Evolutionary conservation across 1,140 invertebrate genomes (phyloP), one percentile per base, ranked within the genome.

Genomic region (Eupeodes corollae): DNA sequence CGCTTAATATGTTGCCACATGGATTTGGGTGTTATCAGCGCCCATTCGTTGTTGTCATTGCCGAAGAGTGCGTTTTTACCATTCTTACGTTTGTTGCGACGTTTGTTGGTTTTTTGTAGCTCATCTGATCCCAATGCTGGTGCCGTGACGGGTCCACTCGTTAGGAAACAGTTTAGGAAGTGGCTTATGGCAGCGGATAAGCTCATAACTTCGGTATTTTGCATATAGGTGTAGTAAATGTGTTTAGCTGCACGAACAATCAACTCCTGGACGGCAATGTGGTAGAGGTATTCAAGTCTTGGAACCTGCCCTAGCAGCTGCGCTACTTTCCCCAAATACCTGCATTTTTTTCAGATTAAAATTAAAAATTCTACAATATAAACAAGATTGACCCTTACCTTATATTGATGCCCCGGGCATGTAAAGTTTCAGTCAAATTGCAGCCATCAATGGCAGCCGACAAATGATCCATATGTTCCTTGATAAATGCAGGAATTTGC

Each of bases 321-420:
- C 13, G 86, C 84, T 16, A 95, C 78, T 73, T 88, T 86, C 21
- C 93, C 93, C 43, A 99, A 75, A 68, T 99, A 99, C 47, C 45
- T 39, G 40, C 5, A 42, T 6, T 37, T 37, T 37, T 5, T 37
- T 14, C n/a, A n/a, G 11, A 37, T 37, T 16, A 14, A 34, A 34
- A 37, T 37, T 37, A n/a, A 16, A 5, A 37, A n/a, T 37, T 37
- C 42, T 44, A 31, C 42, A 44, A 44, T 31, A 44, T 30, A 46
- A 18, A 46, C 38, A 9, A n/a, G 9, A 37, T 38, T 37, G 19
- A 5, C 5, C 5, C 21, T 16, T 6, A 32, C 30, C 96, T 79
- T 47, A 98, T 84, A 69, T 98, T 99, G 53, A 99, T 97, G 46
- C 96, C 96, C 55, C 88, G 80, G 52, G 81, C 84, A 70, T 98